These are phyloP conservation scores for Pogonophryne albipinna DNA, from an alignment of 2,797 vertebrate genomes.

Conservation along the genomic window DNA sequence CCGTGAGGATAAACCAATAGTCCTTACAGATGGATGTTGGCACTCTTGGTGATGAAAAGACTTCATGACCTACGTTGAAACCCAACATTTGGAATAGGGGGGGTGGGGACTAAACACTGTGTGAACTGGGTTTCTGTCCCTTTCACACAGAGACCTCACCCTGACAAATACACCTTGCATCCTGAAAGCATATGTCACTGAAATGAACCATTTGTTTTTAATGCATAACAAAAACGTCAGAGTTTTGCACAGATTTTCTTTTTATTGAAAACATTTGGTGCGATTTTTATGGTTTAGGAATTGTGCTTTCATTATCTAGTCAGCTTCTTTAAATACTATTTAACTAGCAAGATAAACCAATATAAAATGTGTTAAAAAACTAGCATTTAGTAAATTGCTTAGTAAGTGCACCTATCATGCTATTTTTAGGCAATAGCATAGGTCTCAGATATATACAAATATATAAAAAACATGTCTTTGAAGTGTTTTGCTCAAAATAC, in stretches of 20 bases:
- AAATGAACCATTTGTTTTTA: background rate
- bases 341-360: background rate
- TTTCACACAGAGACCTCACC: conserved; percentile 21
- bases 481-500: no score
- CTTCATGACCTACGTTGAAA: conserved; percentile 55
- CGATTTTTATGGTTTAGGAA: background rate
- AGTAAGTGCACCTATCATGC: no score
- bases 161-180: conserved; percentile 1
- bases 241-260: background rate
- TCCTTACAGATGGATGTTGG: conserved; percentile 59
- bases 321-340: background rate
- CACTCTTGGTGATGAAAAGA: conserved; percentile 59
- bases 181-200: background rate
- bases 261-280: background rate
- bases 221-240: background rate
- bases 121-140: conserved; percentile 1
- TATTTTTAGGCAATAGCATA: no score
- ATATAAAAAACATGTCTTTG: no score
- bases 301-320: background rate
- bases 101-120: conserved; percentile 16
- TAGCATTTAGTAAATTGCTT: no score
- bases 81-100: conserved; percentile 13
- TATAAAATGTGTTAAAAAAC: background rate
- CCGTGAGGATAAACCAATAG: conserved; percentile 64
- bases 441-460: no score